Base-by-base conservation (phyloP, 2,797 vertebrate genomes). In the Streptopelia turtur region DNA sequence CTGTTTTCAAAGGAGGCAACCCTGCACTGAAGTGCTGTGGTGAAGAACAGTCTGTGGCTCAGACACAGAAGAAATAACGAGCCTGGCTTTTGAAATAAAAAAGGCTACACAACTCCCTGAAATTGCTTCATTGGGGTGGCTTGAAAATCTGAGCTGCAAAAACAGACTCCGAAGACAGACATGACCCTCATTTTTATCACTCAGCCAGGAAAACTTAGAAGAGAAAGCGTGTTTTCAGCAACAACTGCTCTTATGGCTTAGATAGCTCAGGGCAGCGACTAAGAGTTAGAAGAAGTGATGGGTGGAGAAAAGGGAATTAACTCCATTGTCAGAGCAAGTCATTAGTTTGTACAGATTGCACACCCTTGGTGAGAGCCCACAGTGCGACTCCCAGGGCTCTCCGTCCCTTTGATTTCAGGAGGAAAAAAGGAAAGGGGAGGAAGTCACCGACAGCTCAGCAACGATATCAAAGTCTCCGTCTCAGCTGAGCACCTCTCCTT, bases 41-140 rank as follows among this genome's bases (percentile, higher is more conserved):
- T 41, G 47, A n/a, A 61, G 47, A 90, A 78, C 37, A 93, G 69
- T 20, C 70, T 88, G 83, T 30, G 77, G 92, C 90, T 93, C 81
- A 71, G 31, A 72, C 24, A 81, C 41, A 76, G 87, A 53, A 69
- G 86, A 79, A 96, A 92, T 78, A 90, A 96, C 16, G n/a, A 96
- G 86, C 15, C 59, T 95, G 90, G 86, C 92, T 93, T 84, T 72
- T 39, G 81, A 10, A 20, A 20, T 20, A 20, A 45, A 45, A 43
- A 45, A 45, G 7, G 70, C 90, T 52, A 28, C 63, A 56, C 63
- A 76, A n/a, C 60, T 66, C 81, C 53, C 93, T 56, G n/a, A 66
- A 89, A 89, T 5, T 41, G 52, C 64, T 93, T 93, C 88, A 79
- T 77, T 88, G 11, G 52, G 47, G 83, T 30, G 10, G 74, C 83